These are phyloP conservation scores for Scolopax mira DNA, from an alignment of 2,113 vertebrate genomes.

Conservation along the genomic window DNA sequence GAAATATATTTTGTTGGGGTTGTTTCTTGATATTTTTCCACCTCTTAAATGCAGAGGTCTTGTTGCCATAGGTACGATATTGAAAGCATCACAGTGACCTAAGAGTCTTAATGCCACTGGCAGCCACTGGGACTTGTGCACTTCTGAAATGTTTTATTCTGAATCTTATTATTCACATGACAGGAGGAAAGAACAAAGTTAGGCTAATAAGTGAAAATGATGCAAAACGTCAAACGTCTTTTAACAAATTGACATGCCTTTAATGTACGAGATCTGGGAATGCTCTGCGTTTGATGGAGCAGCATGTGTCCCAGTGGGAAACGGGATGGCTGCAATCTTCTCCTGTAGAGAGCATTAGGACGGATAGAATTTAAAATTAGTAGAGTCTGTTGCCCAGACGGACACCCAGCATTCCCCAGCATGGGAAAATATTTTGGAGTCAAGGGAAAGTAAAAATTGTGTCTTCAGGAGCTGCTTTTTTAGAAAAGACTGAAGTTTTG, in stretches of 20 bases:
- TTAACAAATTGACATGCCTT: background rate
- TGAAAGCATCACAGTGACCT: background rate
- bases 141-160: background rate
- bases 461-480: background rate
- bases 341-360: accelerated
- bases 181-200: background rate
- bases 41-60: background rate
- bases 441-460: background rate
- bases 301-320: background rate
- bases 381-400: background rate
- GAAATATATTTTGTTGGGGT: background rate
- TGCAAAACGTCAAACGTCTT: background rate
- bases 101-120: background rate
- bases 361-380: background rate
- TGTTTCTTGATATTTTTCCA: background rate
- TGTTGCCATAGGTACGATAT: background rate
- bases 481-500: background rate
- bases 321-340: background rate
- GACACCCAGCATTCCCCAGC: background rate
- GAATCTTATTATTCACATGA: background rate
- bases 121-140: background rate
- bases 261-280: background rate
- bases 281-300: background rate
- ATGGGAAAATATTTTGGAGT: background rate
- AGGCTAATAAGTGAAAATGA: background rate